These are phyloP conservation scores for Halocynthia aurantium DNA, from an alignment of 23 tunicate genomes.

Conservation along the genomic window DNA sequence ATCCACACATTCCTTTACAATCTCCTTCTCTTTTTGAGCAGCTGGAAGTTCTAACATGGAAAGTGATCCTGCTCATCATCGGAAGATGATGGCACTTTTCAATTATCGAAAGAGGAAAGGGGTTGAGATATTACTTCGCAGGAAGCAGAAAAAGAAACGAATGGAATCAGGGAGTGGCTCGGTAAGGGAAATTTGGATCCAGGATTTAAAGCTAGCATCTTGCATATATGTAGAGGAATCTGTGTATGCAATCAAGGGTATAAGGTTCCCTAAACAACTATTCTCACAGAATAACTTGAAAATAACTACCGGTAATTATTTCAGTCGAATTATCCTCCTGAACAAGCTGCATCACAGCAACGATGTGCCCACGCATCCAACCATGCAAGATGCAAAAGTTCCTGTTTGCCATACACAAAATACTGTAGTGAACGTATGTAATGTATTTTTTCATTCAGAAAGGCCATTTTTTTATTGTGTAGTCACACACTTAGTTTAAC, in stretches of 20 bases:
- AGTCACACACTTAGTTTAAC: background rate
- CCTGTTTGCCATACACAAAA: conserved; percentile 62
- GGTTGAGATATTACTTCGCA: conserved; percentile 10
- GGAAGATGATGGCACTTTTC: too few species aligned
- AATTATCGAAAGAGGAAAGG: conserved; percentile 8
- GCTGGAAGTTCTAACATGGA: too few species aligned
- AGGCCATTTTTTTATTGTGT: background rate
- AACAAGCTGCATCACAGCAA: background rate
- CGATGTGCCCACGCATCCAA: conserved; percentile 37
- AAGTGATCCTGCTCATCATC: too few species aligned
- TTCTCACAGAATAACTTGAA: too few species aligned
- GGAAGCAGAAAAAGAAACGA: conserved; percentile 6
- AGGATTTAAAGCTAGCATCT: too few species aligned
- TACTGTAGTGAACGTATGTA: conserved; percentile 26
- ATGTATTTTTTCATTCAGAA: background rate
- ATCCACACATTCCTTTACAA: too few species aligned
- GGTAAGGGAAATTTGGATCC: too few species aligned
- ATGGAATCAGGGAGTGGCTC: too few species aligned
- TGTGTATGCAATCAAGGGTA: too few species aligned
- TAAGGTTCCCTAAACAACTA: too few species aligned
- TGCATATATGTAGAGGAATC: too few species aligned
- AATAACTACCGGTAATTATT: background rate
- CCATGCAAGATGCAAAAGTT: conserved; percentile 32
- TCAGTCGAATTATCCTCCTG: background rate
- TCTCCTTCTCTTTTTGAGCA: too few species aligned